Conservation (phyloP, 1,140 invertebrate genomes). For the Belonocnema kinseyi region DNA sequence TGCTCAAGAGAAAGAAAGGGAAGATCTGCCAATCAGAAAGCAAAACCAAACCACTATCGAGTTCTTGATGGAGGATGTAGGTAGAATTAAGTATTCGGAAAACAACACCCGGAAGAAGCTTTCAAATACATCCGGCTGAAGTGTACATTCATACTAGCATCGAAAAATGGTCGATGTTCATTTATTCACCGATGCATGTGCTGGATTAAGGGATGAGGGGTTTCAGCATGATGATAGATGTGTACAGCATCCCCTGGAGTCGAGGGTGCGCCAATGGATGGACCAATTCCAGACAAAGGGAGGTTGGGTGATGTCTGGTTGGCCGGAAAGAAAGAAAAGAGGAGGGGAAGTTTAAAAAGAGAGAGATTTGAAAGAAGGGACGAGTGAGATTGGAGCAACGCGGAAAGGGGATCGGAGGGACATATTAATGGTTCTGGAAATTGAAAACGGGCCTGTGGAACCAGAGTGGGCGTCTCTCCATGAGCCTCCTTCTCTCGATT, state of each 20-base stretch:
- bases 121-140: not conserved
- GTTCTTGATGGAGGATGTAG: constrained; percentile 21
- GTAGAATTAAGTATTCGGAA: constrained; percentile 35
- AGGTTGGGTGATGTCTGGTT: constrained; percentile 42
- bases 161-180: constrained; percentile 48
- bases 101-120: constrained; percentile 39
- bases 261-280: constrained; percentile 42
- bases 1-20: constrained; percentile 9
- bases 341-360: constrained; percentile 34
- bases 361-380: constrained; percentile 43
- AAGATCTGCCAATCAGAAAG: constrained; percentile 1
- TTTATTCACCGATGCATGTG: constrained; percentile 46
- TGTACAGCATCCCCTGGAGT: constrained; percentile 50
- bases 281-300: constrained; percentile 13
- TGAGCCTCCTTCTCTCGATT: constrained; percentile 54
- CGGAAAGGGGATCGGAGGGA: constrained; percentile 58
- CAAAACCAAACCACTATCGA: too few species aligned
- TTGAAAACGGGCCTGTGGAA: constrained; percentile 70
- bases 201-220: constrained; percentile 35
- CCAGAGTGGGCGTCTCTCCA: constrained; percentile 62
- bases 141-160: constrained; percentile 52
- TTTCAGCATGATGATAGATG: constrained; percentile 58
- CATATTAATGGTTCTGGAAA: constrained; percentile 73
- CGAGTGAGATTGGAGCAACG: constrained; percentile 62
- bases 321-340: constrained; percentile 39